These are phyloP conservation scores for Psettodes erumei DNA, from an alignment of 2,113 vertebrate genomes.

Conservation along the genomic window DNA sequence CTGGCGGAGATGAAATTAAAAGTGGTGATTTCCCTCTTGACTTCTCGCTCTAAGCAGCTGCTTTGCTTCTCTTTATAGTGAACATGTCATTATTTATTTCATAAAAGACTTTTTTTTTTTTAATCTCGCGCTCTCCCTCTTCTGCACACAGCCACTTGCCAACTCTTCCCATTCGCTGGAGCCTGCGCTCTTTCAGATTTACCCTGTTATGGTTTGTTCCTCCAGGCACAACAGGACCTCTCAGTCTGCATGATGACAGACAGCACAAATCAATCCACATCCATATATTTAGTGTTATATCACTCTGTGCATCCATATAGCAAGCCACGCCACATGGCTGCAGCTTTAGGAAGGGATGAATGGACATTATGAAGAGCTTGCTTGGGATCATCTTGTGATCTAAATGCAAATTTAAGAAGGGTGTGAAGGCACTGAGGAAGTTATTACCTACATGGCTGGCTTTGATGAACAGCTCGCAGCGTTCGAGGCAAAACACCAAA, in stretches of 20 bases:
- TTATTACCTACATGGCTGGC: conserved; percentile 80
- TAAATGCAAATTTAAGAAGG: conserved; percentile 76
- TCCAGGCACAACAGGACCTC: conserved; percentile 8
- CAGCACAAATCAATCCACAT: conserved; percentile 53
- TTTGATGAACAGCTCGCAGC: conserved; percentile 76
- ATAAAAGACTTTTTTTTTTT: conserved; percentile 12
- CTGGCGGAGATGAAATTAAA: conserved; percentile 75
- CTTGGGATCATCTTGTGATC: conserved; percentile 70
- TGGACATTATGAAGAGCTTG: conserved; percentile 71
- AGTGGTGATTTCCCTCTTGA: conserved; percentile 71
- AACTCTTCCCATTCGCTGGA: conserved; percentile 8
- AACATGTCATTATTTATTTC: conserved; percentile 62
- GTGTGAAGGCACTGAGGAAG: conserved; percentile 71
- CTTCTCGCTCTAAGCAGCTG: conserved; percentile 65
- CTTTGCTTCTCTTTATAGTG: conserved; percentile 58
- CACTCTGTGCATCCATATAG: conserved; percentile 33
- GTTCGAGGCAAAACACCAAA: conserved; percentile 69
- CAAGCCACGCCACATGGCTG: conserved; percentile 39
- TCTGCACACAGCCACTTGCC: conserved; percentile 13
- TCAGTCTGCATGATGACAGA: conserved; percentile 27
- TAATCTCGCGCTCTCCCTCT: conserved; percentile 36
- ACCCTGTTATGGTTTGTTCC: not conserved
- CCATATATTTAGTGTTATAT: conserved; percentile 44
- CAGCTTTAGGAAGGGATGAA: conserved; percentile 62
- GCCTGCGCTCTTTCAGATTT: conserved; percentile 18